phyloP scores from a whole-genome alignment of 2,797 vertebrate genomes.

The Urophycis tenuis region DNA sequence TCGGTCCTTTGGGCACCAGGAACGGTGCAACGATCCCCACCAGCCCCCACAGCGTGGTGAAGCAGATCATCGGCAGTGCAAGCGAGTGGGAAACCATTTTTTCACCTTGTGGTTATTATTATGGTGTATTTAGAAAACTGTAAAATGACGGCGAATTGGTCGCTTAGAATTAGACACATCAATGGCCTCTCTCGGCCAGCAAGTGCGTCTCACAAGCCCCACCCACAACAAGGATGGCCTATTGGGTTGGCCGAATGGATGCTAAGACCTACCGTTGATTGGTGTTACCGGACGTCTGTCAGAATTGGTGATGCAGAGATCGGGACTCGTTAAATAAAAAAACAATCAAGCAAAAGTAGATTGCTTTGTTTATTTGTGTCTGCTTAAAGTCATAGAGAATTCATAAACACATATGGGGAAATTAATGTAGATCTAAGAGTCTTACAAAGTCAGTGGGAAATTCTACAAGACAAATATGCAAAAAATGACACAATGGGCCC shows the following conservation, averaged over 20 bases:
- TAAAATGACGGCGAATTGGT: neutral
- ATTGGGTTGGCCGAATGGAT: constrained; percentile 6
- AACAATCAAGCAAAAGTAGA: neutral
- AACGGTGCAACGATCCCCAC: constrained; percentile 89
- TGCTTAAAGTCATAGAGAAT: neutral
- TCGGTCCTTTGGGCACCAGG: constrained; percentile 94
- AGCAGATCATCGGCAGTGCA: constrained; percentile 89
- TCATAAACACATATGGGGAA: neutral
- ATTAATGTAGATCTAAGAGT: neutral
- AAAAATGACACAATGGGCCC: too few relatives aligned
- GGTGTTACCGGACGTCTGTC: constrained; percentile 25
- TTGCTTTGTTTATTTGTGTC: neutral
- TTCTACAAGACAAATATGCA: too few relatives aligned
- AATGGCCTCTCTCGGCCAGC: constrained; percentile 46
- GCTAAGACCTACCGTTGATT: constrained; percentile 31
- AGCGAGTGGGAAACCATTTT: constrained; percentile 89
- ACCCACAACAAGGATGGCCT: constrained; percentile 15
- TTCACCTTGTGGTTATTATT: constrained; percentile 8
- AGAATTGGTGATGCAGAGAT: constrained; percentile 25
- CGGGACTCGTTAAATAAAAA: neutral
- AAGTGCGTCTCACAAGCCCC: constrained; percentile 7
- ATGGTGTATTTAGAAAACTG: neutral
- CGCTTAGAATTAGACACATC: constrained; percentile 37
- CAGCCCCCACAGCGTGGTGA: constrained; percentile 90
- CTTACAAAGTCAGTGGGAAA: neutral